Conservation (phyloP, 2,797 vertebrate species). For the Peromyscus melanophrys region DNA sequence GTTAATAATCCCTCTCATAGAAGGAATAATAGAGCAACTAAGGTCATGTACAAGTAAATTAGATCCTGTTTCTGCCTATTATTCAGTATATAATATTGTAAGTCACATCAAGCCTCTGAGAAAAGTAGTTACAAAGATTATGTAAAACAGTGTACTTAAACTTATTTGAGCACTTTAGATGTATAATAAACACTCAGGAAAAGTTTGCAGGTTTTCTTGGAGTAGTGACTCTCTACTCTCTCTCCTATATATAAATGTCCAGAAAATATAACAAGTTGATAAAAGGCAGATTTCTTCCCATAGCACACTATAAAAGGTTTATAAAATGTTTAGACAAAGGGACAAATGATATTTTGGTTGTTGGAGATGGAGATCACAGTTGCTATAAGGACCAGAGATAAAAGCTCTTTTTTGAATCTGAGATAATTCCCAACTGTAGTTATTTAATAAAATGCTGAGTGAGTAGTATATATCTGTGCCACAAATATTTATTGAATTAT, state of each 20-base stretch:
- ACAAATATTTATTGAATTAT: not conserved
- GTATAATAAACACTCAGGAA: not conserved
- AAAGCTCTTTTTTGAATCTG: not conserved
- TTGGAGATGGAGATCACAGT: not conserved
- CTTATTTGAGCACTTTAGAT: not conserved
- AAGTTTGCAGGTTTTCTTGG: not conserved
- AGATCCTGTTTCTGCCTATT: not conserved
- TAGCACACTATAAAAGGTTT: not conserved
- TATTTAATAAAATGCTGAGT: not conserved
- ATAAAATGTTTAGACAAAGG: not conserved
- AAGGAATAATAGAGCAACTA: not conserved
- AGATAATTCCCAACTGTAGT: not conserved
- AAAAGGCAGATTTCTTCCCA: not conserved
- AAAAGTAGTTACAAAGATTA: not conserved
- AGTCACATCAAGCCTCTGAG: not conserved
- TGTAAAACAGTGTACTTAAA: not conserved
- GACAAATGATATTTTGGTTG: not conserved
- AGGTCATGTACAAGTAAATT: not conserved
- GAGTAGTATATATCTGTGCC: not conserved
- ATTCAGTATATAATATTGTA: not conserved
- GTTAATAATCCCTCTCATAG: not conserved
- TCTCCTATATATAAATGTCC: not conserved
- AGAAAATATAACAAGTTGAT: not conserved
- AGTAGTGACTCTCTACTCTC: not conserved
- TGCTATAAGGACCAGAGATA: not conserved